phyloP scores from a whole-genome alignment of 2,113 vertebrate genomes.

The Sorex araneus region DNA sequence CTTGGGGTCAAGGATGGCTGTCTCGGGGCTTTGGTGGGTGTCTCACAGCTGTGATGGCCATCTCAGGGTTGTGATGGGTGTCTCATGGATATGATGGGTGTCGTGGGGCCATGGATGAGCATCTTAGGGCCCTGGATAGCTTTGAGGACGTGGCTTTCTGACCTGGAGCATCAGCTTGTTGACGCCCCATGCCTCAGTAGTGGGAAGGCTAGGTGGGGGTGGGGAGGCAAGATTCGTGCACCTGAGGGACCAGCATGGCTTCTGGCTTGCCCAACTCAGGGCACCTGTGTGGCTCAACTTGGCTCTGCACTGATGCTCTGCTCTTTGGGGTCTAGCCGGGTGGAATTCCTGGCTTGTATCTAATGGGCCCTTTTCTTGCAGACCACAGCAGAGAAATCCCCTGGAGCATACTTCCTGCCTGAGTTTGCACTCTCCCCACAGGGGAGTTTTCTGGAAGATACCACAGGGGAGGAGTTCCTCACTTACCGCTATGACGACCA shows the following conservation, averaged over 20 bases:
- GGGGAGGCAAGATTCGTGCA: too few species aligned
- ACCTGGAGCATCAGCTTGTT: too few species aligned
- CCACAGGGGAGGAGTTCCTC: slow-evolving; percentile 94
- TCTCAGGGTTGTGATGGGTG: too few species aligned
- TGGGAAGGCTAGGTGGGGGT: too few species aligned
- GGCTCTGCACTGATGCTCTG: background rate
- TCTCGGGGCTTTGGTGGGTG: too few species aligned
- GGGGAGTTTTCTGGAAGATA: slow-evolving; percentile 96
- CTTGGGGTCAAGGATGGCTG: too few species aligned
- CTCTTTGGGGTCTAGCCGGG: background rate
- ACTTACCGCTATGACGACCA: slow-evolving; percentile 96
- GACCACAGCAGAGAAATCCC: slow-evolving; percentile 89
- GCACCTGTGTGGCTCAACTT: too few species aligned
- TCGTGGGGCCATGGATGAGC: background rate
- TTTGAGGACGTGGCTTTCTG: background rate
- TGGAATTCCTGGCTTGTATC: background rate
- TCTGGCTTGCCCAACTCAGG: too few species aligned
- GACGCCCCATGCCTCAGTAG: too few species aligned
- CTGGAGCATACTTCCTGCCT: slow-evolving; percentile 95
- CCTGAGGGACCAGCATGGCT: too few species aligned
- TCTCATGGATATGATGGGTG: too few species aligned
- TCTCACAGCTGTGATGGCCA: too few species aligned
- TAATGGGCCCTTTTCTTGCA: slow-evolving; percentile 85
- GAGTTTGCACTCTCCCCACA: slow-evolving; percentile 97
- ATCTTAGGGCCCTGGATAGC: background rate